Evolutionary conservation across 2,888 invertebrate species (phyloP).

Genomic region (Falcaria lacertinaria): DNA sequence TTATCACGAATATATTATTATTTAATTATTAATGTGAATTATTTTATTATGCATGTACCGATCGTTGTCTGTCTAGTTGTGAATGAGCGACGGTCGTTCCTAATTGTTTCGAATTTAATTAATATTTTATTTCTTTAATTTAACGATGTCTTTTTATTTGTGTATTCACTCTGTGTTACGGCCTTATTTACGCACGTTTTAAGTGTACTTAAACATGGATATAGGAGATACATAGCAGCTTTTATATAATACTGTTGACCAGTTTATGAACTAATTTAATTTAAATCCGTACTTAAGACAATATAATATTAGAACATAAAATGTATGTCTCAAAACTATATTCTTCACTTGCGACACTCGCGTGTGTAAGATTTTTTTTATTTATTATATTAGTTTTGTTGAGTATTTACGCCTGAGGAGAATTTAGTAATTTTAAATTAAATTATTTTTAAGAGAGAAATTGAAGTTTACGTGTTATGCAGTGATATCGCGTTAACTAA

Average conservation of each 20-base stretch:
- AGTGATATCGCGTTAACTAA: not conserved
- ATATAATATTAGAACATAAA: not conserved
- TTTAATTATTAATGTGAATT: constrained; percentile 27
- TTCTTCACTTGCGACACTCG: not conserved
- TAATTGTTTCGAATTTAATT: constrained; percentile 66
- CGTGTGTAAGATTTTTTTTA: not conserved
- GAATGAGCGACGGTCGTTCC: constrained; percentile 59
- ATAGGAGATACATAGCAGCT: not conserved
- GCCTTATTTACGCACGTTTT: constrained; percentile 18
- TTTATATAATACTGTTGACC: not conserved
- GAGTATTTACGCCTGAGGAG: no score
- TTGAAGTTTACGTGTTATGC: constrained; percentile 2
- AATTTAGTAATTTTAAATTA: no score
- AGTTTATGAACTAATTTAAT: constrained; percentile 21
- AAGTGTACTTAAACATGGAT: constrained; percentile 1
- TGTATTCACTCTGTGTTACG: constrained; percentile 31
- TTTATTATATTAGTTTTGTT: no score
- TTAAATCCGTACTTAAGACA: constrained; percentile 21
- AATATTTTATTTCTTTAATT: constrained; percentile 25
- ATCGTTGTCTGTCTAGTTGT: constrained; percentile 46
- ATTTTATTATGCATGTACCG: constrained; percentile 41
- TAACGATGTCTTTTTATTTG: constrained; percentile 27
- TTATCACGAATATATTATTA: constrained; percentile 1
- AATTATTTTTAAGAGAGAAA: constrained; percentile 8
- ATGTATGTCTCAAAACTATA: not conserved